Evolutionary conservation across 1,140 invertebrate species (phyloP).

Genomic region (Euglossa dilemma): DNA sequence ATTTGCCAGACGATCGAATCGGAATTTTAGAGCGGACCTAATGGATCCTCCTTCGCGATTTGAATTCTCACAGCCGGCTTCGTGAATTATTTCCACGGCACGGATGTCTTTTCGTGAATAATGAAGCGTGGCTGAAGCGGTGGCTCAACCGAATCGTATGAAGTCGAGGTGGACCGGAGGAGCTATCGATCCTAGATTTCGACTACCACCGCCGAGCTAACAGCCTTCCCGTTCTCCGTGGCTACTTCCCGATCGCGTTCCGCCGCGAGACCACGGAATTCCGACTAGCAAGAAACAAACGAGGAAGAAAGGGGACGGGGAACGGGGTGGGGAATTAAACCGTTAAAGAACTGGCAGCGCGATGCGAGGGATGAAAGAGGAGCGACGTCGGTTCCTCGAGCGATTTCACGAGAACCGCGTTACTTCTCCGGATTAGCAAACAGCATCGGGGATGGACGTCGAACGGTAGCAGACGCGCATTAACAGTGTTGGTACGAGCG

Average conservation of each 20-base stretch:
- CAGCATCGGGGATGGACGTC: constrained; percentile 56
- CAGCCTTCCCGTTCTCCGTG: background rate
- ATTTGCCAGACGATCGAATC: constrained; percentile 44
- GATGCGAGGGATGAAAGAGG: no score
- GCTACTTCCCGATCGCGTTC: background rate
- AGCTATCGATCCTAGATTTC: constrained; percentile 32
- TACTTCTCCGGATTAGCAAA: constrained; percentile 64
- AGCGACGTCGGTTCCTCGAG: background rate
- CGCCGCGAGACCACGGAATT: background rate
- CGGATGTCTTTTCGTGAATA: constrained; percentile 50
- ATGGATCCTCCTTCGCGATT: constrained; percentile 48
- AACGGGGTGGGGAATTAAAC: background rate
- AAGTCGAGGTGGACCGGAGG: constrained; percentile 22
- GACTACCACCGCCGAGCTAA: background rate
- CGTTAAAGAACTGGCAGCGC: background rate
- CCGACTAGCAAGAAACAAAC: background rate
- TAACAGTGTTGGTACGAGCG: constrained; percentile 56
- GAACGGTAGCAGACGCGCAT: constrained; percentile 37
- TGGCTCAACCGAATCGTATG: constrained; percentile 21
- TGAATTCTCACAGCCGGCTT: constrained; percentile 44
- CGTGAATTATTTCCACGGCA: constrained; percentile 56
- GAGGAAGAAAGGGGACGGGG: background rate
- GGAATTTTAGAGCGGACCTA: constrained; percentile 54
- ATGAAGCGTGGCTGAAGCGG: constrained; percentile 42
- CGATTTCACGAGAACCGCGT: constrained; percentile 32